phyloP scores from a whole-genome alignment of 2,113 vertebrate species.

The Tor tambroides region DNA sequence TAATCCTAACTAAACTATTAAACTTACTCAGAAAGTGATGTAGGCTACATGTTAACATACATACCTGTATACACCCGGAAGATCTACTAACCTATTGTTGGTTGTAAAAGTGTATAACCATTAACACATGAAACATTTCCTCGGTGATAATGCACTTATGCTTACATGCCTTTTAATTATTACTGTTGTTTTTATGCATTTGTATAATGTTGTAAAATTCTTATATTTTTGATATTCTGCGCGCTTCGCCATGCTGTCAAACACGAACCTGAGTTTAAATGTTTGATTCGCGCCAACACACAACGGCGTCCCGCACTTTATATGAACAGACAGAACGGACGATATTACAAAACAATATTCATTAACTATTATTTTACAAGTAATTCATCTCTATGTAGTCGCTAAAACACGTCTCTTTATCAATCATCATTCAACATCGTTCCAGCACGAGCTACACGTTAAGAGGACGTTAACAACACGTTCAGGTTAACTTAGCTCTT shows the following conservation, averaged over 20 bases:
- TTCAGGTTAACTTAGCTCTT: neutral
- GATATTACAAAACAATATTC: neutral
- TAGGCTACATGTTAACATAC: neutral
- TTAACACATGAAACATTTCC: neutral
- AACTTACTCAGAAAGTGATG: neutral
- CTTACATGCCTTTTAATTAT: too few species aligned
- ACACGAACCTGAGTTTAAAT: neutral
- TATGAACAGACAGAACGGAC: neutral
- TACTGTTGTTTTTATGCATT: too few species aligned
- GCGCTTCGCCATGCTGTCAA: neutral
- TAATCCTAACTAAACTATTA: too few species aligned
- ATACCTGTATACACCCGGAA: neutral
- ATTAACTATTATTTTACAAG: neutral
- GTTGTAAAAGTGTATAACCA: neutral
- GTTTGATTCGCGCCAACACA: neutral
- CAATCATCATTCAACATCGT: neutral
- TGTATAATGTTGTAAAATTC: neutral
- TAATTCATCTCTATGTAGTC: neutral
- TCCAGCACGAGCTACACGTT: neutral
- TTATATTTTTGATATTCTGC: neutral
- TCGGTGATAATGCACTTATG: neutral
- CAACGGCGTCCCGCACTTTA: neutral
- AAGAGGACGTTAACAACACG: constrained; percentile 6
- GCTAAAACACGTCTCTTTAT: neutral
- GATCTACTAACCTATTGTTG: neutral